Percentiles rank a stretch among this genome's conserved stretches.
phyloP scores from a whole-genome alignment of 2,888 invertebrate species.

The Cataglyphis albicans region DNA sequence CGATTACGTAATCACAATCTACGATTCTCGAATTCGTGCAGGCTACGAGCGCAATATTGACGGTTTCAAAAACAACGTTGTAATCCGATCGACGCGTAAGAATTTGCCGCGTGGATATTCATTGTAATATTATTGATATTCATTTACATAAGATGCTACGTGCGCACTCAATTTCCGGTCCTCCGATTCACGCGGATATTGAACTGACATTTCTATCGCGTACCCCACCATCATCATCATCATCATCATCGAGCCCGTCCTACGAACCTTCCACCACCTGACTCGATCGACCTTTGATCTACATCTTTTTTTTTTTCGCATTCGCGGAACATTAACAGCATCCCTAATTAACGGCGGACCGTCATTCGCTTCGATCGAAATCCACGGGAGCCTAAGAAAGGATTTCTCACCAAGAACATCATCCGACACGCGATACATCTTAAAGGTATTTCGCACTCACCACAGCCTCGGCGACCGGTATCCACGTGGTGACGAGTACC shows the following conservation, averaged over 20 bases:
- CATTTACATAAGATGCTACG: neutral
- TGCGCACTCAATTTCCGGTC: slow-evolving; percentile 59
- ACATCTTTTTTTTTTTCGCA: neutral
- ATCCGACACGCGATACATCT: slow-evolving; percentile 45
- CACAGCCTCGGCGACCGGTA: slow-evolving; percentile 75
- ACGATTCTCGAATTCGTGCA: neutral
- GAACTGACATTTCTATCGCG: slow-evolving; percentile 12
- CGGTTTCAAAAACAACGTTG: neutral
- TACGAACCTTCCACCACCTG: slow-evolving; percentile 20
- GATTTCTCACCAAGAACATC: neutral
- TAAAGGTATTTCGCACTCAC: slow-evolving; percentile 75
- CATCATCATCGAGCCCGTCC: neutral
- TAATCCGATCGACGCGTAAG: slow-evolving; percentile 25
- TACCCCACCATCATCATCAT: slow-evolving; percentile 7
- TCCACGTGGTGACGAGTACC: slow-evolving; percentile 67
- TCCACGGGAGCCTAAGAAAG: neutral
- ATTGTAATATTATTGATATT: too few relatives aligned
- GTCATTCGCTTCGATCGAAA: neutral
- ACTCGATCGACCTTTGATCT: neutral
- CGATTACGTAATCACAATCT: slow-evolving; percentile 14
- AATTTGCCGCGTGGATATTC: slow-evolving; percentile 9
- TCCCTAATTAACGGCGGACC: neutral
- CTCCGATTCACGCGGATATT: slow-evolving; percentile 31
- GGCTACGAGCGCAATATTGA: neutral
- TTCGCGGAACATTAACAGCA: slow-evolving; percentile 36